Evolutionary conservation across 2,113 vertebrate species (phyloP), one percentile per base, ranked within the genome.

Genomic region (Amblyornis subalaris): DNA sequence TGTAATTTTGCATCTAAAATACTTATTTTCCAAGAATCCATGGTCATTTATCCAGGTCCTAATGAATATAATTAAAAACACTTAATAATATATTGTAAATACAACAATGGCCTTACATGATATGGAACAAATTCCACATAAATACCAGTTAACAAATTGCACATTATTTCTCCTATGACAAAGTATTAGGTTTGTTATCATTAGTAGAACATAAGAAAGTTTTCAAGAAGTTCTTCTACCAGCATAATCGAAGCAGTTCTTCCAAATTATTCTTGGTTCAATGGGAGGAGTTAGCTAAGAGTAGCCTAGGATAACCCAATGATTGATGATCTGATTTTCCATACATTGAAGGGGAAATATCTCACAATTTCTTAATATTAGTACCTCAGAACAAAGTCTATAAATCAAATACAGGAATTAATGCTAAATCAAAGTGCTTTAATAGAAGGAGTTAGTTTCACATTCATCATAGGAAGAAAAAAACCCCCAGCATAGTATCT

Each of bases 11-110:
- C 64, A 64, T 92, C 93, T 61, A 58, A 71, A 88, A 74, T 40
- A 83, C 44, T 93, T 67, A 15, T 77, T 92, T 75, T 90, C 21
- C 25, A 92, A 81, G 50, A 96, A 79, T 72, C 82, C 17, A 85
- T 62, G 97, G 96, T 98, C 97, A 98, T 98, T 98, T 98, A 92
- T 98, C 97, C 97, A 97, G 90, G 96, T 96, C 66, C 78, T 73
- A 97, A 95, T 79, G 96, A 88, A 88, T 93, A 79, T 91, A 97
- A 95, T 94, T 92, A 95, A 98, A 88, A 97, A 81, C 51, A 91
- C 70, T 88, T 92, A 90, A 47, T 93, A 94, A 87, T 94, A 95
- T 90, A 88, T 78, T 95, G 73, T 72, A 96, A 95, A 74, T 95
- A 88, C 81, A 92, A 89, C 87, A 93, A 92, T 20, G 90, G 65